Evolutionary conservation across 92 coral and sea anemone species (phyloP).

Genomic region (Nematostella vectensis): DNA sequence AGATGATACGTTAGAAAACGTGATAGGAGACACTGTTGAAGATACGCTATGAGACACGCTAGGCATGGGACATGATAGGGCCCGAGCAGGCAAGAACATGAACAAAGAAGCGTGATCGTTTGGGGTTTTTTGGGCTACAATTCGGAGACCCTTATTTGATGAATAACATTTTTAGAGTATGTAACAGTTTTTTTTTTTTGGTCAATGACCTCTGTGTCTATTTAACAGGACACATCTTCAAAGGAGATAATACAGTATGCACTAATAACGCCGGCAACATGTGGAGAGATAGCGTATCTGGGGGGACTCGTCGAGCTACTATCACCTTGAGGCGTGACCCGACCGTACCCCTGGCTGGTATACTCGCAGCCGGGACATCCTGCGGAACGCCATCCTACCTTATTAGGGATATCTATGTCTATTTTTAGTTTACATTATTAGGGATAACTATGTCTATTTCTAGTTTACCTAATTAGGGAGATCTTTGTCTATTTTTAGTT

Average conservation of each 20-base stretch:
- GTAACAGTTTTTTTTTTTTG: too few relatives aligned
- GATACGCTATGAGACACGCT: too few relatives aligned
- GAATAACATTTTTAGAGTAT: too few relatives aligned
- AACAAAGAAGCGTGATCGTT: too few relatives aligned
- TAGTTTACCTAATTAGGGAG: slow-evolving; percentile 12
- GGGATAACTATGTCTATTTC: slow-evolving; percentile 12
- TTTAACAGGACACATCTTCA: slow-evolving; percentile 13
- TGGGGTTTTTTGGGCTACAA: too few relatives aligned
- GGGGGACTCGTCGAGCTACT: slow-evolving; percentile 15
- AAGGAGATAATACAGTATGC: slow-evolving; percentile 1
- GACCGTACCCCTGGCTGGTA: slow-evolving; percentile 17
- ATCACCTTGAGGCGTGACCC: slow-evolving; percentile 20
- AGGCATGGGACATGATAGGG: too few relatives aligned
- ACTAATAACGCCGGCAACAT: neutral
- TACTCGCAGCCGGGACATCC: slow-evolving; percentile 13
- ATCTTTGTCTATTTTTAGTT: slow-evolving; percentile 9
- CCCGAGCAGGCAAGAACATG: too few relatives aligned
- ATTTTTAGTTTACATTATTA: slow-evolving; percentile 11
- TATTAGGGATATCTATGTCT: slow-evolving; percentile 16
- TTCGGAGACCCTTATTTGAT: too few relatives aligned
- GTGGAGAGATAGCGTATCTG: slow-evolving; percentile 9
- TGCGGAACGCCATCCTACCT: slow-evolving; percentile 20
- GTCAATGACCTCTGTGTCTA: too few relatives aligned
- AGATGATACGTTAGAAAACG: too few relatives aligned
- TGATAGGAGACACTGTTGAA: too few relatives aligned